Evolutionary conservation across 2,113 vertebrate species (phyloP).

Genomic region (Erpornis zantholeuca): DNA sequence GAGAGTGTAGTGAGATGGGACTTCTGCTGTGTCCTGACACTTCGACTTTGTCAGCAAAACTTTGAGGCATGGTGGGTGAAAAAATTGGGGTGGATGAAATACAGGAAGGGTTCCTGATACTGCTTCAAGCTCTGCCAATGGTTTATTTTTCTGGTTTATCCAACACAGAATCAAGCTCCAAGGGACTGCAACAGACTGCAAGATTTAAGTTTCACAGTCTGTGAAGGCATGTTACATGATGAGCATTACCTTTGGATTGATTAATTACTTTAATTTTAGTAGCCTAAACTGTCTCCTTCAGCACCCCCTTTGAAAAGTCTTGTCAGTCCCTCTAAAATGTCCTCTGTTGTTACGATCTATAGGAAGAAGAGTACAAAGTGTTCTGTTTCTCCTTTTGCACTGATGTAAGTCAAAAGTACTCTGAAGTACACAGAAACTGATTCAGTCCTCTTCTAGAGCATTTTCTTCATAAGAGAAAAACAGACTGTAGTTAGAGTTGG

Average conservation of each 20-base stretch:
- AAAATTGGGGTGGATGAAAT: background rate
- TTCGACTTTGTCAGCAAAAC: background rate
- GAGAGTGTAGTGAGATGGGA: background rate
- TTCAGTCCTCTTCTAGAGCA: background rate
- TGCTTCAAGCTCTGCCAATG: background rate
- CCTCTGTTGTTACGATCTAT: background rate
- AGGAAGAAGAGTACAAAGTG: background rate
- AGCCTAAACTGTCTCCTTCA: background rate
- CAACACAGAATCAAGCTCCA: background rate
- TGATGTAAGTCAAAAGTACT: background rate
- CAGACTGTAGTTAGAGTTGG: background rate
- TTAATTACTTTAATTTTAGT: slow-evolving; percentile 12
- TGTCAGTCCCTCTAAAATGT: background rate
- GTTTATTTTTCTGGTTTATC: background rate
- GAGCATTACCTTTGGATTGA: background rate
- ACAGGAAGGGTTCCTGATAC: background rate
- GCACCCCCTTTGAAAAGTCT: background rate
- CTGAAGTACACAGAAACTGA: background rate
- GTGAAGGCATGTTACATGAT: background rate
- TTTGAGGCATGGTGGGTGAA: background rate
- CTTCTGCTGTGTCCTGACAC: background rate
- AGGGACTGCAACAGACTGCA: background rate
- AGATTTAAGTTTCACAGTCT: background rate
- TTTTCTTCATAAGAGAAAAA: background rate
- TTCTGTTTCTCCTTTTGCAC: slow-evolving; percentile 7